Conservation (phyloP, 2,797 vertebrate genomes). For the Eleutherodactylus coqui region DNA sequence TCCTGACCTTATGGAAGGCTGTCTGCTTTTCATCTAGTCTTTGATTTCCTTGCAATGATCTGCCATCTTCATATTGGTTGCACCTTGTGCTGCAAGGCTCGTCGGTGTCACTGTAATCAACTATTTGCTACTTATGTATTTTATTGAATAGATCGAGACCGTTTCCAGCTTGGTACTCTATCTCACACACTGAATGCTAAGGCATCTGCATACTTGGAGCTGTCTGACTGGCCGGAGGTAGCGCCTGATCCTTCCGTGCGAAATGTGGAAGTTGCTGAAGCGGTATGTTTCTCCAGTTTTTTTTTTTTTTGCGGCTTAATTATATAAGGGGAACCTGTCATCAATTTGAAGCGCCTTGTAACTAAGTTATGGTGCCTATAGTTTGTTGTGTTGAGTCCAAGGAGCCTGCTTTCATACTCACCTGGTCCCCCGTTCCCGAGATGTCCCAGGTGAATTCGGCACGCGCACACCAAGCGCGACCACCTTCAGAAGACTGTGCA, state of each 20-base stretch:
- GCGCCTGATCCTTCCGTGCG: constrained; percentile 92
- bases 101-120: constrained; percentile 68
- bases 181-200: constrained; percentile 91
- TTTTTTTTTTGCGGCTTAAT: background rate
- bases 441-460: too few species aligned
- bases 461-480: too few species aligned
- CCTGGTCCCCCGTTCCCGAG: too few species aligned
- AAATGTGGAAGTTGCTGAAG: constrained; percentile 89
- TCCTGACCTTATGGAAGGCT: constrained; percentile 81
- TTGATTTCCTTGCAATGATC: constrained; percentile 83
- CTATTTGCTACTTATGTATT: constrained; percentile 56
- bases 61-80: constrained; percentile 76
- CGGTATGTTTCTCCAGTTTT: constrained; percentile 74
- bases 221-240: constrained; percentile 90
- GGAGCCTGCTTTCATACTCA: too few species aligned
- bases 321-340: too few species aligned
- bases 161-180: constrained; percentile 94
- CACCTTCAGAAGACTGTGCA: too few species aligned
- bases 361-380: too few species aligned
- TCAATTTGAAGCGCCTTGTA: too few species aligned
- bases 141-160: constrained; percentile 87
- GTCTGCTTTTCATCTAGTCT: constrained; percentile 81
- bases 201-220: constrained; percentile 90
- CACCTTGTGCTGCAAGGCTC: constrained; percentile 71
- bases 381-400: too few species aligned